These are phyloP conservation scores for Ispidina lecontei DNA, from an alignment of 2,797 vertebrate genomes.

Conservation along the genomic window DNA sequence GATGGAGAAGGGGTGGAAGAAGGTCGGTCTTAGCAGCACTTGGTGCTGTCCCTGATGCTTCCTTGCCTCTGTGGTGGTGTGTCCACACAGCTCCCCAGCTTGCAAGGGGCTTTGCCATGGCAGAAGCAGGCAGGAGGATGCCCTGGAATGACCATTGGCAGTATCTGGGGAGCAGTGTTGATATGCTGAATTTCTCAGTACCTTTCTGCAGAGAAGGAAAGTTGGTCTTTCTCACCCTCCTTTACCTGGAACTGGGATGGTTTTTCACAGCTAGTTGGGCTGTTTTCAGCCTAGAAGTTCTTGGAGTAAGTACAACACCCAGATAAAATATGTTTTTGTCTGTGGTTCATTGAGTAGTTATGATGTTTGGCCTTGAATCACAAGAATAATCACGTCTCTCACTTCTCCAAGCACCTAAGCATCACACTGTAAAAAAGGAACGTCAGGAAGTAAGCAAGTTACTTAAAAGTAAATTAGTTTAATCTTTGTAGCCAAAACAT, in stretches of 20 bases:
- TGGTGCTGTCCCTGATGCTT: not conserved
- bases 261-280: not conserved
- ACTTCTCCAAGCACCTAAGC: slow-evolving; percentile 20
- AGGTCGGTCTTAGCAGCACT: accelerated
- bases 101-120: accelerated
- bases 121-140: not conserved
- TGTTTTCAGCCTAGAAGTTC: slow-evolving; percentile 25
- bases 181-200: not conserved
- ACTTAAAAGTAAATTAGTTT: slow-evolving; percentile 73
- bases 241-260: not conserved
- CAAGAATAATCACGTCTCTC: not conserved
- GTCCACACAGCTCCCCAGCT: not conserved
- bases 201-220: not conserved
- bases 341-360: slow-evolving; percentile 39
- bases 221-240: not conserved
- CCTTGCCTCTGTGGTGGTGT: not conserved
- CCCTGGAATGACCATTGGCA: accelerated
- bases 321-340: slow-evolving; percentile 19
- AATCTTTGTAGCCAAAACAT: slow-evolving; percentile 72
- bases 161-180: accelerated
- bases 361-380: slow-evolving; percentile 57
- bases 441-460: slow-evolving; percentile 72
- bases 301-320: slow-evolving; percentile 22
- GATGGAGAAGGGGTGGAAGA: not conserved
- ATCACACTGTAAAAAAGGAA: slow-evolving; percentile 10